Percentiles rank a stretch among this genome's conserved stretches.
Conservation (phyloP, 2,797 vertebrate genomes). For the Scarus forsteni region DNA sequence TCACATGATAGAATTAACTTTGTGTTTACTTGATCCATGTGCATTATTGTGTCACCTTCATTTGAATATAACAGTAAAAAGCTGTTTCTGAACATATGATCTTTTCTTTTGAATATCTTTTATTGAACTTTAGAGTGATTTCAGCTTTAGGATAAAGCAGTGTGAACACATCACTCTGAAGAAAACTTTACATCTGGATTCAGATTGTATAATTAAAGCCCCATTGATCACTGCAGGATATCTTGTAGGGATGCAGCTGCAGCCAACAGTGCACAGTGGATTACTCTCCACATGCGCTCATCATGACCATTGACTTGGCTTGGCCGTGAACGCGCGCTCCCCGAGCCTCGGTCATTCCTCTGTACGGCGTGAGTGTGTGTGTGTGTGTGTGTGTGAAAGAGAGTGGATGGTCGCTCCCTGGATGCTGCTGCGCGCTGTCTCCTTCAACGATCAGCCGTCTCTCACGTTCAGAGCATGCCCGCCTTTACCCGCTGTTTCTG, state of each 20-base stretch:
- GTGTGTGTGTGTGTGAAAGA: too few species aligned
- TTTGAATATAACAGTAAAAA: background rate
- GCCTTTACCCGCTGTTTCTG: slow-evolving; percentile 26
- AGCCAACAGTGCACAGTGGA: slow-evolving; percentile 58
- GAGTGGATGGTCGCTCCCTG: slow-evolving; percentile 61
- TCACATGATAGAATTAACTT: slow-evolving; percentile 15
- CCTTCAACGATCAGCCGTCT: slow-evolving; percentile 45
- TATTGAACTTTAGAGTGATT: too few species aligned
- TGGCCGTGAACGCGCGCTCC: slow-evolving; percentile 77
- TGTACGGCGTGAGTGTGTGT: slow-evolving; percentile 27
- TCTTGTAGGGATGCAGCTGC: slow-evolving; percentile 50
- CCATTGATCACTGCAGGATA: slow-evolving; percentile 30
- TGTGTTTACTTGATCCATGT: slow-evolving; percentile 13
- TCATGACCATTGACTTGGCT: slow-evolving; percentile 76
- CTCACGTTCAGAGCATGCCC: slow-evolving; percentile 52
- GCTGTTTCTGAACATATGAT: background rate
- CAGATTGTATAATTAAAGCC: too few species aligned
- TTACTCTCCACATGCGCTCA: slow-evolving; percentile 59
- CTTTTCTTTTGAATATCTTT: background rate
- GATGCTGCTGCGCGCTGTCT: slow-evolving; percentile 61
- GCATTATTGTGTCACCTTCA: background rate
- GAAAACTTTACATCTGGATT: too few species aligned
- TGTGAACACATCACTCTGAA: too few species aligned
- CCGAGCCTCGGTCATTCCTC: slow-evolving; percentile 67
- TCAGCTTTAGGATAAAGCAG: too few species aligned